These are phyloP conservation scores for Diceros bicornis DNA, from an alignment of 2,797 vertebrate species.

Conservation along the genomic window DNA sequence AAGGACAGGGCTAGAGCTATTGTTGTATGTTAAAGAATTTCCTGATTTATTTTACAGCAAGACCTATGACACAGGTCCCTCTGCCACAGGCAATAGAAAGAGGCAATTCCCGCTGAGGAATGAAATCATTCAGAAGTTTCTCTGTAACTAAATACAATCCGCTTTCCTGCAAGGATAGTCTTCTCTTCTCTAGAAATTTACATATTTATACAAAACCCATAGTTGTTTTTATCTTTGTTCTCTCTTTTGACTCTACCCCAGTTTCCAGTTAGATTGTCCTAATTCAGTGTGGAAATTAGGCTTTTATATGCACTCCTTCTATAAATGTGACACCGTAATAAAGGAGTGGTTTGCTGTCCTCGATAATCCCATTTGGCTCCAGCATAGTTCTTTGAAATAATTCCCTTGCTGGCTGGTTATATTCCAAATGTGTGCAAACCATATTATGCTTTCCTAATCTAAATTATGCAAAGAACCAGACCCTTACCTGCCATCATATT, in stretches of 20 bases:
- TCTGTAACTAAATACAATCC: slow-evolving; percentile 15
- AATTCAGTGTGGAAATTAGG: slow-evolving; percentile 9
- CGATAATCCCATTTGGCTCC: slow-evolving; percentile 1
- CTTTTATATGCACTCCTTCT: background rate
- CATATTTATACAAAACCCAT: background rate
- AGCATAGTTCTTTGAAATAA: slow-evolving; percentile 52
- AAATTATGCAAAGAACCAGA: slow-evolving; percentile 44
- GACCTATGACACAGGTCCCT: background rate
- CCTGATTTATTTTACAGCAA: slow-evolving; percentile 24
- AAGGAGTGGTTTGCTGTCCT: slow-evolving; percentile 28
- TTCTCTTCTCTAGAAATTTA: slow-evolving; percentile 41
- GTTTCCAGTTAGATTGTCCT: background rate
- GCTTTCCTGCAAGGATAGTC: background rate
- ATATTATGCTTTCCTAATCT: background rate
- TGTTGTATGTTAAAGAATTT: background rate
- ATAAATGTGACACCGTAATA: background rate
- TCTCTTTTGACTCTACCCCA: background rate
- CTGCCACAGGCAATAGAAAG: background rate
- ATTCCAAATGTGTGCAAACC: slow-evolving; percentile 47
- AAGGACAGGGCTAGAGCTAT: background rate
- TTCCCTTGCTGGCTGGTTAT: background rate
- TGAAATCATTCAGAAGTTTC: background rate
- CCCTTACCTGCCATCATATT: background rate
- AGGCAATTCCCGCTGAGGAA: background rate
- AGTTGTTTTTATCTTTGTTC: slow-evolving; percentile 12